These are phyloP conservation scores for Phycodurus eques DNA, from an alignment of 2,113 vertebrate species.

Conservation along the genomic window DNA sequence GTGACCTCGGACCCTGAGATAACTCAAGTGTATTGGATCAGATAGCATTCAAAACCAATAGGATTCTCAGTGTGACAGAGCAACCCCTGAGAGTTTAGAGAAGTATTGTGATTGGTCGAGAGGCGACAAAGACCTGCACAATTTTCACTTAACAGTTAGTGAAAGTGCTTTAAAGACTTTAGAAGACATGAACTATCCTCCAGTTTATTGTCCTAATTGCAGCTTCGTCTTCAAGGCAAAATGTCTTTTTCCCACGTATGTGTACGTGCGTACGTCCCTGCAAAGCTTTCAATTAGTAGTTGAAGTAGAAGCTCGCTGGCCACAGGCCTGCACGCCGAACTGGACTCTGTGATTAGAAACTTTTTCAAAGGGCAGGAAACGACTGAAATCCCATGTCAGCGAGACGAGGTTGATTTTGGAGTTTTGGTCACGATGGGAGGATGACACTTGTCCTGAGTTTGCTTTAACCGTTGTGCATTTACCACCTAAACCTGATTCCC, in stretches of 20 bases:
- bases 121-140: background rate
- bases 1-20: background rate
- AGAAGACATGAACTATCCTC: background rate
- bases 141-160: background rate
- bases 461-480: background rate
- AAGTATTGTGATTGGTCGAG: background rate
- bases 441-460: background rate
- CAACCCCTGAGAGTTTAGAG: background rate
- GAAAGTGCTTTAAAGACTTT: background rate
- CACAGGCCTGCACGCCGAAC: slow-evolving; percentile 27
- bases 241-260: background rate
- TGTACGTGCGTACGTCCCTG: background rate
- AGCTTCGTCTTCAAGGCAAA: background rate
- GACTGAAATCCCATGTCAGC: slow-evolving; percentile 31
- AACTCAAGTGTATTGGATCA: background rate
- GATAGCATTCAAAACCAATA: background rate
- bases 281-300: background rate
- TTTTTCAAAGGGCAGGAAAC: slow-evolving; percentile 32
- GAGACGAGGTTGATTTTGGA: slow-evolving; percentile 37
- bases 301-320: background rate
- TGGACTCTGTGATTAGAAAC: slow-evolving; percentile 43
- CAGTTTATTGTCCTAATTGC: background rate
- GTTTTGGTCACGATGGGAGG: background rate
- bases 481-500: background rate
- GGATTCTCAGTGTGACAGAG: background rate